Evolutionary conservation across 2,113 vertebrate genomes (phyloP).

Genomic region (Nycticebus coucang): DNA sequence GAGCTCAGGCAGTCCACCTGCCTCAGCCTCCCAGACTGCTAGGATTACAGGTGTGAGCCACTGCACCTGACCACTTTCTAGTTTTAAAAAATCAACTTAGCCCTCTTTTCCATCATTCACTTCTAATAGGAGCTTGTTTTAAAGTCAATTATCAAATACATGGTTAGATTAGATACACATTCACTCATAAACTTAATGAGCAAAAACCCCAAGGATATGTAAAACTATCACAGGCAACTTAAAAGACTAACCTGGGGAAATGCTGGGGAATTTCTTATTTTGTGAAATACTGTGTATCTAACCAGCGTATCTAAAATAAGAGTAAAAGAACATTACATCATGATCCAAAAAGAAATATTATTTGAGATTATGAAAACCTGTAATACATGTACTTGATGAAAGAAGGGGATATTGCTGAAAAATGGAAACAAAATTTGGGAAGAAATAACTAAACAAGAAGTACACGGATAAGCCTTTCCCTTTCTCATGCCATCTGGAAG

Average conservation of each 20-base stretch:
- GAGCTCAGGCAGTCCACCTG: too few relatives aligned
- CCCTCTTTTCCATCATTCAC: not conserved
- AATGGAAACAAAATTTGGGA: slow-evolving; percentile 49
- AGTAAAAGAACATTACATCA: slow-evolving; percentile 4
- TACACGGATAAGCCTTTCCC: slow-evolving; percentile 43
- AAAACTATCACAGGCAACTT: not conserved
- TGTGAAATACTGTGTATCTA: not conserved
- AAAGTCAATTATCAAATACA: not conserved
- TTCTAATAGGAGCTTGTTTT: not conserved
- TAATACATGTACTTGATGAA: not conserved
- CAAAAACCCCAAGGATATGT: not conserved
- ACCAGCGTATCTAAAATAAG: not conserved
- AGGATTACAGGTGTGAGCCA: too few relatives aligned
- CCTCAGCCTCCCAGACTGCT: too few relatives aligned
- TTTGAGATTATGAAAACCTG: slow-evolving; percentile 23
- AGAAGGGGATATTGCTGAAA: not conserved
- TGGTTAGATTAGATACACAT: not conserved
- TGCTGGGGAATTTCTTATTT: not conserved
- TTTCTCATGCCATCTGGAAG: slow-evolving; percentile 73
- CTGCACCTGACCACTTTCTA: too few relatives aligned
- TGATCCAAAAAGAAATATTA: slow-evolving; percentile 60
- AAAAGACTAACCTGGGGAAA: not conserved
- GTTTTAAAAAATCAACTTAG: not conserved
- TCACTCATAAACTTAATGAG: not conserved
- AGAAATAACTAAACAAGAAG: slow-evolving; percentile 63